Conservation (phyloP, 2,888 invertebrate species). For the Xestobium rufovillosum region DNA sequence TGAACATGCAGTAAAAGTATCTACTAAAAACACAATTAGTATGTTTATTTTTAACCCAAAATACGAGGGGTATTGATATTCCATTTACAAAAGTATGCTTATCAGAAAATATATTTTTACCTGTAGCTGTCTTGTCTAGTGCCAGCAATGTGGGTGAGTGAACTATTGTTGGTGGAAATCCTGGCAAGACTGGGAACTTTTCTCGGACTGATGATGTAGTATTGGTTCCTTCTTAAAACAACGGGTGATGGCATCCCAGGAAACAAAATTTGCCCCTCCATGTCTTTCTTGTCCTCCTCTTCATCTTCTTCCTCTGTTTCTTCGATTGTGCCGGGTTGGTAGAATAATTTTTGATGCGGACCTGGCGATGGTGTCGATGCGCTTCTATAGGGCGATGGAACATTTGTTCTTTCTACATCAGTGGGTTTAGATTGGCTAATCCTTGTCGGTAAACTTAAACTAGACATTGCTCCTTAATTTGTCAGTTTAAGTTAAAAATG, state of each 20-base stretch:
- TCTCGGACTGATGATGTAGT: constrained; percentile 17
- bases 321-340: constrained; percentile 24
- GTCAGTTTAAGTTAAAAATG: no score
- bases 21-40: no score
- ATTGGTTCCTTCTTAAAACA: constrained; percentile 15
- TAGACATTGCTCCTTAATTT: no score
- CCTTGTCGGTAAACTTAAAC: no score
- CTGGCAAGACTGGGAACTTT: constrained; percentile 23
- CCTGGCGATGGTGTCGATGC: constrained; percentile 2
- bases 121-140: constrained; percentile 19
- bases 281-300: constrained; percentile 13
- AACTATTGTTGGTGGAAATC: constrained; percentile 28
- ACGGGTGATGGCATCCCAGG: constrained; percentile 20
- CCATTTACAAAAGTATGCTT: no score
- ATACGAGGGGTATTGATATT: no score
- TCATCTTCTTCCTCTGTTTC: constrained; percentile 23
- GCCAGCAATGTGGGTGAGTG: constrained; percentile 20
- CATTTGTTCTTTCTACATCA: no score
- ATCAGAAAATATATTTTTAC: no score
- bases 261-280: constrained; percentile 13
- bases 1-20: no score
- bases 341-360: constrained; percentile 22
- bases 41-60: no score
- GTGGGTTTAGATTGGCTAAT: no score
- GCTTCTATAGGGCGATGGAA: no score